Base-by-base conservation (phyloP, 1,140 invertebrate species). In the Drosophila parvula region DNA sequence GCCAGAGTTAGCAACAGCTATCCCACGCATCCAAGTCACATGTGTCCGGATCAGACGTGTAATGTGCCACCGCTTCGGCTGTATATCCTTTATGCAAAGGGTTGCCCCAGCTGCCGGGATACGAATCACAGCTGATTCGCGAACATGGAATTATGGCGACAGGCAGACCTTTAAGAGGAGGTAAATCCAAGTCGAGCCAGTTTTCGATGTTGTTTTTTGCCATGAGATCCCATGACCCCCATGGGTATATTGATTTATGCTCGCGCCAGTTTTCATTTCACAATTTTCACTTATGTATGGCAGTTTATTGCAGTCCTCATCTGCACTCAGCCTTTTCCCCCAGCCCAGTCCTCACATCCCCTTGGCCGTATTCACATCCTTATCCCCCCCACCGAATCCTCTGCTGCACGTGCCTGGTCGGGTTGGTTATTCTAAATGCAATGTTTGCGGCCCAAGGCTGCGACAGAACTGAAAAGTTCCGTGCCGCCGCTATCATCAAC, bases 231-330 rank as follows among this genome's bases (percentile, higher is more conserved):
- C 53, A 40, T 59, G 68, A 61, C 45, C 41, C 43, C 40, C 53
- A 56, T 65, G 48, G 59, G 43, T 68, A 27, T 88, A 88, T 88
- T 88, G 83, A 88, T 88, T 88, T 89, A 80, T 83, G 84, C 55
- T 83, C 69, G 79, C 68, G 47, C 73, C 53, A 64, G 73, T 80
- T 83, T 82, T 80, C 73, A 89, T 88, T 88, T 67, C 68, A 77
- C 59, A 83, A 69, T 67, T 89, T 79, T 67, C 68, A 53, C 60
- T 74, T 76, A 68, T 75, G 60, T 79, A 73, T 30, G 44, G 41
- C 59, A 78, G 75, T 74, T 82, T 75, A 73, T 59, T 78, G 63
- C 78, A 75, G 68, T 67, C 74, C 74, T 81, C 79, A 77, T 64
- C 70, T 53, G 58, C 55, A 78, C 58, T 70, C 64, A 41, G 41